Evolutionary conservation across 2,888 invertebrate species (phyloP).

Genomic region (Toxonevra muliebris): DNA sequence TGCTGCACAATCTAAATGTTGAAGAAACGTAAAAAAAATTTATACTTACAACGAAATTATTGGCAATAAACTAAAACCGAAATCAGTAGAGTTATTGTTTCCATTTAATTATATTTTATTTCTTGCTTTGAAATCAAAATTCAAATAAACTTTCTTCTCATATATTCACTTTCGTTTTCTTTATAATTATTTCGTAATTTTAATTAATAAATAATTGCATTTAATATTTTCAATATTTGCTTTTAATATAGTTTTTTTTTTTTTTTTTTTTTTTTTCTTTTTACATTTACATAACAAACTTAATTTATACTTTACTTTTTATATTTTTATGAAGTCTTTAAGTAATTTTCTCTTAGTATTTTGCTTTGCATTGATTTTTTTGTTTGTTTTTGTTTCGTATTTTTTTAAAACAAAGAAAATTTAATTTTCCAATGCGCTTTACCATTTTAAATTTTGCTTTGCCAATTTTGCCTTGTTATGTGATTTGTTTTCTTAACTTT

Average conservation of each 20-base stretch:
- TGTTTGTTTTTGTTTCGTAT: neutral
- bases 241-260: conserved; percentile 13
- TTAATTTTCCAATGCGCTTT: neutral
- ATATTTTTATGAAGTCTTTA: conserved; percentile 3
- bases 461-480: no score
- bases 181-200: conserved; percentile 1
- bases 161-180: conserved; percentile 4
- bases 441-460: no score
- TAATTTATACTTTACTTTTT: conserved; percentile 10
- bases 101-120: conserved; percentile 16
- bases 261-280: conserved; percentile 7
- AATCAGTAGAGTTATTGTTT: neutral
- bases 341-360: neutral
- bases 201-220: conserved; percentile 15
- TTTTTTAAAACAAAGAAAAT: neutral
- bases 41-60: neutral
- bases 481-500: no score
- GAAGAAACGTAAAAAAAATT: neutral
- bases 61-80: neutral
- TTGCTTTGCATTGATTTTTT: neutral
- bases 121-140: conserved; percentile 17
- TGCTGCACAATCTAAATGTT: neutral
- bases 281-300: conserved; percentile 25
- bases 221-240: conserved; percentile 17
- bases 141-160: conserved; percentile 2